These are phyloP conservation scores for Heterotilapia buettikoferi DNA, from an alignment of 2,113 vertebrate genomes.

Conservation along the genomic window DNA sequence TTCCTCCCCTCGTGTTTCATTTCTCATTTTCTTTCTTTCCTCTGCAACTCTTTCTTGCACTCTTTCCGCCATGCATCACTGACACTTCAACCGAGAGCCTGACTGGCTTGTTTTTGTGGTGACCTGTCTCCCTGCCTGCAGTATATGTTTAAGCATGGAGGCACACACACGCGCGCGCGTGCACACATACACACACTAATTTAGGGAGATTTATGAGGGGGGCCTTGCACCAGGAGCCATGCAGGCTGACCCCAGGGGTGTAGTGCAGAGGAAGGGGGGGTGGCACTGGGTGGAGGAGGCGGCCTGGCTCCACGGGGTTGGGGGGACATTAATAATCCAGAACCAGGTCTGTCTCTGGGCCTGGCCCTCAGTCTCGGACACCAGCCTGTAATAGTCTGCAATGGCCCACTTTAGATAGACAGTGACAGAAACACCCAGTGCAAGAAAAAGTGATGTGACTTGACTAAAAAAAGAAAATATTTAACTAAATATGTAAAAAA, in stretches of 20 bases:
- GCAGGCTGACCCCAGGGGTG: constrained; percentile 85
- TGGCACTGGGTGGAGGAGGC: constrained; percentile 52
- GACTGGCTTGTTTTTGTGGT: constrained; percentile 86
- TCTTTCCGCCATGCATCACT: constrained; percentile 84
- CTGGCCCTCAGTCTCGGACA: constrained; percentile 58
- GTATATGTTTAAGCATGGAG: constrained; percentile 69
- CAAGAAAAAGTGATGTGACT: background rate
- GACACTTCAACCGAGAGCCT: constrained; percentile 88
- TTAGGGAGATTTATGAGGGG: constrained; percentile 95
- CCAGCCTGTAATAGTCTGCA: constrained; percentile 23
- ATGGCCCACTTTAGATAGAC: constrained; percentile 52
- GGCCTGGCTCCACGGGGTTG: constrained; percentile 62
- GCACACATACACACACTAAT: constrained; percentile 70
- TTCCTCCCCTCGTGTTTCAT: constrained; percentile 41
- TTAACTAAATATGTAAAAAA: background rate
- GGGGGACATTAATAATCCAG: constrained; percentile 91
- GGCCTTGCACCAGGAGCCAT: constrained; percentile 85
- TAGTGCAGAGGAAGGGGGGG: constrained; percentile 50
- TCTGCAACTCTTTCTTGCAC: constrained; percentile 37
- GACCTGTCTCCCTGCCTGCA: constrained; percentile 82
- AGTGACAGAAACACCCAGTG: constrained; percentile 7
- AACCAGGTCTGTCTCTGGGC: constrained; percentile 64
- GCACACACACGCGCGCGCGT: constrained; percentile 13
- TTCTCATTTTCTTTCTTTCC: constrained; percentile 41
- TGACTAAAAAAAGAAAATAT: background rate